Evolutionary conservation across 2,888 invertebrate species (phyloP).

Genomic region (Tromatobia lineatoria): DNA sequence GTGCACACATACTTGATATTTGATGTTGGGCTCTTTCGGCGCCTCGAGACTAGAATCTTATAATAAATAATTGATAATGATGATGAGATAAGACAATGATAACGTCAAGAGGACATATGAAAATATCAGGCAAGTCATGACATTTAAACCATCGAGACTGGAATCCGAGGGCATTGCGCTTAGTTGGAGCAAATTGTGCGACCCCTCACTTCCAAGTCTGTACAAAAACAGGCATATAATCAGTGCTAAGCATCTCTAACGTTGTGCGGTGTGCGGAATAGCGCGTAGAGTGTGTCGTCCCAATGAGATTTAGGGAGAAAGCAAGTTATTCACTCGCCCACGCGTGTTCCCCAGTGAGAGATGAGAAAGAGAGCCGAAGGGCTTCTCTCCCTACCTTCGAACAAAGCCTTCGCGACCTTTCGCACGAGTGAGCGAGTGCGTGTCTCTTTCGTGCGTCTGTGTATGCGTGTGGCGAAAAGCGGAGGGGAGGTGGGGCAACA

Average conservation of each 20-base stretch:
- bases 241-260: constrained; percentile 38
- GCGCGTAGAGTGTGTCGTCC: constrained; percentile 34
- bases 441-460: neutral
- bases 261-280: constrained; percentile 35
- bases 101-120: too few species aligned
- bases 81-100: too few species aligned
- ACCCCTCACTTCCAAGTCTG: neutral
- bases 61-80: too few species aligned
- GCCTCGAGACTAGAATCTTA: too few species aligned
- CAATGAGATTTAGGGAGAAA: constrained; percentile 49
- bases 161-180: too few species aligned
- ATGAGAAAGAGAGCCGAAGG: constrained; percentile 12
- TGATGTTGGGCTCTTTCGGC: too few species aligned
- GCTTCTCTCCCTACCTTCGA: constrained; percentile 36
- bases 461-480: neutral
- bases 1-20: too few species aligned
- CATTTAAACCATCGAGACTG: too few species aligned
- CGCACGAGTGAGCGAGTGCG: constrained; percentile 39
- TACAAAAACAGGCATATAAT: constrained; percentile 12
- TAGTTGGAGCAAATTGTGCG: too few species aligned
- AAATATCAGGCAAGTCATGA: too few species aligned
- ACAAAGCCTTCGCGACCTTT: constrained; percentile 30
- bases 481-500: constrained; percentile 53
- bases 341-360: constrained; percentile 42
- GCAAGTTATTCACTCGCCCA: constrained; percentile 58